These are phyloP conservation scores for Venusia cambrica DNA, from an alignment of 2,888 invertebrate genomes.

Conservation along the genomic window DNA sequence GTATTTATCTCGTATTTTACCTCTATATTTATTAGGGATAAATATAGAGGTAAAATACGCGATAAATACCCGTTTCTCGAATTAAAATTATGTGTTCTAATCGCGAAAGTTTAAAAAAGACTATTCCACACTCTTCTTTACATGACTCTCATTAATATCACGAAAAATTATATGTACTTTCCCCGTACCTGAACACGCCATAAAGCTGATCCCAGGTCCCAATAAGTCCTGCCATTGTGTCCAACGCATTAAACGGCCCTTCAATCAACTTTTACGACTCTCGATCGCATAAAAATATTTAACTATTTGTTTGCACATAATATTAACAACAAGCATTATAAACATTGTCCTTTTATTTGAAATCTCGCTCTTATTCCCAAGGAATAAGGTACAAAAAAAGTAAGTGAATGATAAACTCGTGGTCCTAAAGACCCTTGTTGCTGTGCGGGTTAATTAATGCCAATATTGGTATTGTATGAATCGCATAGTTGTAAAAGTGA, in stretches of 20 bases:
- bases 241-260: slow-evolving; percentile 54
- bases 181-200: slow-evolving; percentile 33
- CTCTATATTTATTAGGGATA: no score
- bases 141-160: no score
- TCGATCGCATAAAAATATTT: slow-evolving; percentile 77
- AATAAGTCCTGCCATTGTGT: slow-evolving; percentile 53
- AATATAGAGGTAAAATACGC: no score
- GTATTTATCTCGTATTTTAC: no score
- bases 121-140: no score
- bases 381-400: slow-evolving; percentile 26
- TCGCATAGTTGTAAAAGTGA: slow-evolving; percentile 40
- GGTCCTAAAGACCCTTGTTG: slow-evolving; percentile 29
- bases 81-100: no score
- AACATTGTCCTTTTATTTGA: slow-evolving; percentile 23
- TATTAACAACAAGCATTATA: slow-evolving; percentile 61
- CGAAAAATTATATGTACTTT: no score
- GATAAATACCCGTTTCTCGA: no score
- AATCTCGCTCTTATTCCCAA: slow-evolving; percentile 34
- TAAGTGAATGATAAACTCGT: slow-evolving; percentile 6
- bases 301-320: slow-evolving; percentile 74
- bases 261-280: slow-evolving; percentile 77
- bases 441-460: slow-evolving; percentile 52
- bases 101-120: no score
- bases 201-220: slow-evolving; percentile 40
- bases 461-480: slow-evolving; percentile 50